A percentile compares a stretch with the other conserved stretches of the same genome.
Evolutionary conservation across 1,140 invertebrate species (phyloP).

Genomic region (Heliconius himera): DNA sequence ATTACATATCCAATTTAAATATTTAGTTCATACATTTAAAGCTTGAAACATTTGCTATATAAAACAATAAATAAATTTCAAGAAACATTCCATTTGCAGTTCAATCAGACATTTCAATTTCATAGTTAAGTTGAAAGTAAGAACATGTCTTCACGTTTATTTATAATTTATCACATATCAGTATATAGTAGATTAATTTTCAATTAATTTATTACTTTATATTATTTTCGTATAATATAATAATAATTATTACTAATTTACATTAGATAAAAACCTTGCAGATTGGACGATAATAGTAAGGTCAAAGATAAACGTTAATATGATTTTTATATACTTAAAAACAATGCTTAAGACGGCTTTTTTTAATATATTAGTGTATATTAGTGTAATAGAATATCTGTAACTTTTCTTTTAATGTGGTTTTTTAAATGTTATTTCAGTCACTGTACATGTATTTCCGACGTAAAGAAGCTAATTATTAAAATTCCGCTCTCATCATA

Average conservation of each 20-base stretch:
- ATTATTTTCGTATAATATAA: neutral
- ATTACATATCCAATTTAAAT: too few relatives aligned
- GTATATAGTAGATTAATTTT: too few relatives aligned
- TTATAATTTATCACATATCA: too few relatives aligned
- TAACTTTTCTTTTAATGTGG: too few relatives aligned
- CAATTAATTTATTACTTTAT: neutral
- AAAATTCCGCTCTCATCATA: too few relatives aligned
- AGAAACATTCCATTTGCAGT: neutral
- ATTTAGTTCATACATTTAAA: neutral
- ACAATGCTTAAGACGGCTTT: neutral
- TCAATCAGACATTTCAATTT: neutral
- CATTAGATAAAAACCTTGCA: conserved; percentile 7
- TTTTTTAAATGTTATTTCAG: too few relatives aligned
- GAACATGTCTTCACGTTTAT: too few relatives aligned
- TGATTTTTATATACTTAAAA: neutral
- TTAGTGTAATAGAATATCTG: too few relatives aligned
- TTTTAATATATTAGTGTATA: neutral
- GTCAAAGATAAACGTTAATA: neutral
- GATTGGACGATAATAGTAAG: conserved; percentile 1
- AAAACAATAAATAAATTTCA: neutral
- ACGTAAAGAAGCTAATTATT: too few relatives aligned
- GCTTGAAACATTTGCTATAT: neutral
- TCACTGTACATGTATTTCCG: too few relatives aligned
- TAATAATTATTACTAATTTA: neutral
- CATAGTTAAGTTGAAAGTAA: too few relatives aligned